Evolutionary conservation across 2,797 vertebrate genomes (phyloP), one percentile per base, ranked within the genome.

Genomic region (Anomalospiza imberbis): DNA sequence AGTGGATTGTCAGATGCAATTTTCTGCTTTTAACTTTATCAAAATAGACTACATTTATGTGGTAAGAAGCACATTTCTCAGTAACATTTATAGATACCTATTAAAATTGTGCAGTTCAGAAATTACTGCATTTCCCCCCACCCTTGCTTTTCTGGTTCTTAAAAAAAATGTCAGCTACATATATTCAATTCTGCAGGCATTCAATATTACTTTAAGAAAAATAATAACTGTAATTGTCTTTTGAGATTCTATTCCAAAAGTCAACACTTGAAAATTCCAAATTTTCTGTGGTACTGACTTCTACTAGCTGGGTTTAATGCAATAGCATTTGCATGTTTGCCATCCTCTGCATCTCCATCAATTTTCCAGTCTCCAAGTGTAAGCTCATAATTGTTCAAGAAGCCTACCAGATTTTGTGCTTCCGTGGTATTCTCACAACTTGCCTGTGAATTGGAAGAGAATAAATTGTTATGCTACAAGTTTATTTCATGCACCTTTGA

Each of bases 401-500:
- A 67, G 31, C 48, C n/a, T 67, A 65, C 12, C 55, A 88, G 88
- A 70, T 75, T 85, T 17, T 40, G 7, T 83, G 71, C 50, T 70
- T 71, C 79, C 0, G 0, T 57, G 48, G 62, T 88, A 38, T 96
- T 91, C 90, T 83, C 70, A 88, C 66, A 93, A 80, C 63, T 83
- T 78, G 17, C 58, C 65, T 67, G 61, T 96, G 92, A 95, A 89
- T 92, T 82, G 51, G 58, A 55, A 89, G 13, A 83, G 65, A 70
- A 77, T 75, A 65, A 71, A 96, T 81, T 80, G 81, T 32, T 79
- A 24, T 95, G 85, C 92, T 81, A 61, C 89, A 67, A 91, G 63
- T 96, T 93, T 94, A 91, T 95, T 97, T 96, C 85, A 92, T 91
- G 63, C 79, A 79, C 80, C 89, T 97, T 88, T 73, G 86, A 94